Conservation (phyloP, 2,797 vertebrate species). For the Halcyon badia region DNA sequence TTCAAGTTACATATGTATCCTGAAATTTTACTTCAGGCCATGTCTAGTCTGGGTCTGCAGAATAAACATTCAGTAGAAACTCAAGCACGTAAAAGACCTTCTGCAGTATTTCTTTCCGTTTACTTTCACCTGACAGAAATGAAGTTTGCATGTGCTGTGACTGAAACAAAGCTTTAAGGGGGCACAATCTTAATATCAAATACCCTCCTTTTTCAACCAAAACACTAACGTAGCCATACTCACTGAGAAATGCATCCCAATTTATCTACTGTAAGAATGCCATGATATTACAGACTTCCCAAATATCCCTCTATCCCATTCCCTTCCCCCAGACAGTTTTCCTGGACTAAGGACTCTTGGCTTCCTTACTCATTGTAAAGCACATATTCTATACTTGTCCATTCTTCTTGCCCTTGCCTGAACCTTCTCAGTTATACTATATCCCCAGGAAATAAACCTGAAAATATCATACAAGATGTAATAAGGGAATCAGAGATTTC, state of each 20-base stretch:
- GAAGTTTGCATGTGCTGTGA: not conserved
- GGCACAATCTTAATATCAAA: not conserved
- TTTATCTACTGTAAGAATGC: not conserved
- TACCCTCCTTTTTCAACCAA: not conserved
- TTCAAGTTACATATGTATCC: not conserved
- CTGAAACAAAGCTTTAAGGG: not conserved
- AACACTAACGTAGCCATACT: not conserved
- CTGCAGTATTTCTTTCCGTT: not conserved
- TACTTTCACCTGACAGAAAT: not conserved
- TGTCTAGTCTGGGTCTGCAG: not conserved
- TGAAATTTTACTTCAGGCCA: not conserved
- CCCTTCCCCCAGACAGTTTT: not conserved
- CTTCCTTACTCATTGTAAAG: not conserved
- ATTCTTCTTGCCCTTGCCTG: not conserved
- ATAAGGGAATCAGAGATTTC: not conserved
- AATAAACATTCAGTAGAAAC: not conserved
- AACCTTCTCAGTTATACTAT: not conserved
- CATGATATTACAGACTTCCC: not conserved
- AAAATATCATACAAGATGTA: not conserved
- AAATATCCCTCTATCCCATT: not conserved
- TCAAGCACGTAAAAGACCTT: not conserved
- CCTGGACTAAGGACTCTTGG: not conserved
- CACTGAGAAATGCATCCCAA: not conserved
- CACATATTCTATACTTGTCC: not conserved
- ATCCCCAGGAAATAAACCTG: not conserved